A percentile compares a stretch with the other conserved stretches of the same genome.
phyloP scores from a whole-genome alignment of 2,797 vertebrate species.

The Adelosebastes latens region DNA sequence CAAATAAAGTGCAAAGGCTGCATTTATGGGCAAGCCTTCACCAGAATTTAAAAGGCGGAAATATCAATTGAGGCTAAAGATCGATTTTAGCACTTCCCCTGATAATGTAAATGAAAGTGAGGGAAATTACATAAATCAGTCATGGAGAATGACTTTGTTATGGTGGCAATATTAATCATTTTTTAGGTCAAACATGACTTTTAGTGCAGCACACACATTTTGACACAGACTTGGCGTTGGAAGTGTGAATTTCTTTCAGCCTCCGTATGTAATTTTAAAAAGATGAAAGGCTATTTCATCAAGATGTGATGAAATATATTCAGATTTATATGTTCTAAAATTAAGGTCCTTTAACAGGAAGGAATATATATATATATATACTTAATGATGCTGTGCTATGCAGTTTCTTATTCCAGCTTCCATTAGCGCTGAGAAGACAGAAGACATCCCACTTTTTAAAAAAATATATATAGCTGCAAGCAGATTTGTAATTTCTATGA shows the following conservation, averaged over 20 bases:
- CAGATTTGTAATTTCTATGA: constrained; percentile 11
- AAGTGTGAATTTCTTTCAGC: constrained; percentile 34
- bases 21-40: constrained; percentile 51
- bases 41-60: constrained; percentile 60
- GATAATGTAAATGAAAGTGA: constrained; percentile 59
- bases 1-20: constrained; percentile 74
- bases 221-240: constrained; percentile 43
- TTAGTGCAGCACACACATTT: constrained; percentile 37
- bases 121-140: constrained; percentile 68
- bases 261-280: constrained; percentile 53
- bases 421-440: constrained; percentile 9
- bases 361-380: constrained; percentile 15
- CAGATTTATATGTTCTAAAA: constrained; percentile 50
- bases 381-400: constrained; percentile 42
- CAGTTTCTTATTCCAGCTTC: constrained; percentile 42
- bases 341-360: constrained; percentile 41
- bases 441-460: neutral
- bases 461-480: neutral
- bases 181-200: constrained; percentile 63
- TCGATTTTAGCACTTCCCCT: constrained; percentile 55
- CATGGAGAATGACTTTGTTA: constrained; percentile 57
- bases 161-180: constrained; percentile 64
- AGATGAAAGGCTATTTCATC: constrained; percentile 54
- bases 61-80: constrained; percentile 65
- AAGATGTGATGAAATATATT: constrained; percentile 62